Percentiles rank a stretch among this genome's conserved stretches.
Evolutionary conservation across 2,797 vertebrate species (phyloP).

Genomic region (Sebastes dallii): DNA sequence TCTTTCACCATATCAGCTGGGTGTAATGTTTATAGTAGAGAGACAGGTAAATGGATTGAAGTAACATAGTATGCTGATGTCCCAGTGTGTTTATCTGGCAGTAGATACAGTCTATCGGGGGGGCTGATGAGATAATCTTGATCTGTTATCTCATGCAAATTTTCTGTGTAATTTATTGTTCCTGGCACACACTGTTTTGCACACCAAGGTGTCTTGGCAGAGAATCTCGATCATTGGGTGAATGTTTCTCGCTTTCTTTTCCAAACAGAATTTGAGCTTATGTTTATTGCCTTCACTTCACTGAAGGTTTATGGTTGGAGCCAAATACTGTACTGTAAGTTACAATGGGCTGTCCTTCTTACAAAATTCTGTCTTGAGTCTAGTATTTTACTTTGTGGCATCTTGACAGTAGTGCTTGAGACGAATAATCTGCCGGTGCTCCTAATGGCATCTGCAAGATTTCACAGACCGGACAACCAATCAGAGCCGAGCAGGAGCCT

Average conservation of each 20-base stretch:
- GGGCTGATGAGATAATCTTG: slow-evolving; percentile 30
- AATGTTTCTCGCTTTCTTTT: slow-evolving; percentile 7
- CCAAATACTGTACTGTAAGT: not conserved
- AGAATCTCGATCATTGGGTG: not conserved
- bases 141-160: slow-evolving; percentile 35
- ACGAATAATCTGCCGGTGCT: too few species aligned
- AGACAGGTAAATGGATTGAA: not conserved
- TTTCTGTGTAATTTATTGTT: slow-evolving; percentile 33
- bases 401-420: too few species aligned
- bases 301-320: not conserved
- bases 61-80: not conserved
- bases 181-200: not conserved
- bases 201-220: slow-evolving; percentile 17
- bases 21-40: not conserved
- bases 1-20: slow-evolving; percentile 5
- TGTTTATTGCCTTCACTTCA: not conserved
- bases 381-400: not conserved
- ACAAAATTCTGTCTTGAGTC: not conserved
- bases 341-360: not conserved
- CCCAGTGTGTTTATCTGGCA: slow-evolving; percentile 16
- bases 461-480: too few species aligned
- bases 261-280: not conserved
- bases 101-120: not conserved
- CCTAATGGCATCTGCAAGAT: too few species aligned
- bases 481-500: too few species aligned